Percentiles rank a stretch among this genome's conserved stretches.
These are phyloP conservation scores for Euproctis similis DNA, from an alignment of 2,888 invertebrate species.

Conservation along the genomic window DNA sequence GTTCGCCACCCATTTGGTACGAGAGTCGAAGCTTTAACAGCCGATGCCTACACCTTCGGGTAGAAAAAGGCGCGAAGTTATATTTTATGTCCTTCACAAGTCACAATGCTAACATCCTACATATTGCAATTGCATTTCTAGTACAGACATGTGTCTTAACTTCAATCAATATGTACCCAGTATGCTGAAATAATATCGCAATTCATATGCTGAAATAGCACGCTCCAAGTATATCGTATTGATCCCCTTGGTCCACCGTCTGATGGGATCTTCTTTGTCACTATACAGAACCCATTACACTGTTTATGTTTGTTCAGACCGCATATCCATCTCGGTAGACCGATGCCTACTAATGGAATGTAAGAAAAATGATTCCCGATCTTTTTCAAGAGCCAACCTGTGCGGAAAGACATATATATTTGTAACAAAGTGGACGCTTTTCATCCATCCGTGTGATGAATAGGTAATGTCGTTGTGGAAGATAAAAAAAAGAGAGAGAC, in stretches of 20 bases:
- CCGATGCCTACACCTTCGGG: no score
- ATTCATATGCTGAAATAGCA: constrained; percentile 13
- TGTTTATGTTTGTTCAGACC: constrained; percentile 54
- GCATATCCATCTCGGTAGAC: constrained; percentile 47
- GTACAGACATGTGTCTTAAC: no score
- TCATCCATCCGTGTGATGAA: constrained; percentile 49
- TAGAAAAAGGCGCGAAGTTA: no score
- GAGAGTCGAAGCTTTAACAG: no score
- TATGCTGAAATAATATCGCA: no score
- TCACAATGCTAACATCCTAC: no score
- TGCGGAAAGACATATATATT: constrained; percentile 31
- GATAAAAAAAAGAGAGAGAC: no score
- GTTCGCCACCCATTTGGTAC: no score
- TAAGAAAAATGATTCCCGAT: constrained; percentile 55
- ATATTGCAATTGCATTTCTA: no score
- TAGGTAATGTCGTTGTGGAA: constrained; percentile 46
- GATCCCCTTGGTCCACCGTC: constrained; percentile 40
- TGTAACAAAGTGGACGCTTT: constrained; percentile 50
- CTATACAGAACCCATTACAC: constrained; percentile 47
- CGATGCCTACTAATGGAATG: constrained; percentile 51
- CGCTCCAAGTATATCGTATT: constrained; percentile 27
- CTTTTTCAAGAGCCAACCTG: constrained; percentile 32
- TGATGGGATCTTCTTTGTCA: constrained; percentile 59
- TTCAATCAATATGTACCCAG: no score
- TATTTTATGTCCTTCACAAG: no score